phyloP scores from a whole-genome alignment of 2,888 invertebrate species.

The Rhodophaea formosa region DNA sequence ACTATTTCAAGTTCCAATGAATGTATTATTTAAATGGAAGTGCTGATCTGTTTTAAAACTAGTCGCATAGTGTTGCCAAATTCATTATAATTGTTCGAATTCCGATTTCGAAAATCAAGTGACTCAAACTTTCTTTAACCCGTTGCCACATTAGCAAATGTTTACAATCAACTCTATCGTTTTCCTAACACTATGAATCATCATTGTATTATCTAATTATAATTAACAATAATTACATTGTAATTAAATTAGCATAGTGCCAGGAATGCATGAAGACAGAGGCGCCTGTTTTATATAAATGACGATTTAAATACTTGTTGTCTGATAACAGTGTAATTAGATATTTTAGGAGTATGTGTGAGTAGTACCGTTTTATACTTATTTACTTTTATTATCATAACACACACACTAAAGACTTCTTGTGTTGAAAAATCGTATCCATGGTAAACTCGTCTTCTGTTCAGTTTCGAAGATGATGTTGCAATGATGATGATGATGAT shows the following conservation, averaged over 20 bases:
- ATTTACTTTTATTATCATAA: too few species aligned
- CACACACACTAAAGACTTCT: too few species aligned
- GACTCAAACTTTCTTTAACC: neutral
- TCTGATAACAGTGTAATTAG: neutral
- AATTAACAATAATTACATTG: conserved; percentile 26
- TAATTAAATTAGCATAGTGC: conserved; percentile 31
- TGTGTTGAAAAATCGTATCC: too few species aligned
- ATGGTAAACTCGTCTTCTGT: too few species aligned
- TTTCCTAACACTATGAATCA: neutral
- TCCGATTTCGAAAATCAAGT: neutral
- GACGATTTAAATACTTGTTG: neutral
- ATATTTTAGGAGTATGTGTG: too few species aligned
- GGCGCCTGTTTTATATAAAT: conserved; percentile 15
- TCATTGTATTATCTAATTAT: neutral
- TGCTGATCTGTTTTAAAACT: too few species aligned
- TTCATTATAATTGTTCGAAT: neutral
- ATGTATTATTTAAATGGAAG: too few species aligned
- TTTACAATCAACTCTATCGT: neutral
- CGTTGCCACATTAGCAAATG: neutral
- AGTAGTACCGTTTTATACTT: too few species aligned
- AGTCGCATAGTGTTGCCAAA: too few species aligned
- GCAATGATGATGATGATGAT: too few species aligned
- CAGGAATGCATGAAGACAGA: conserved; percentile 35
- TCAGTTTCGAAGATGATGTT: too few species aligned
- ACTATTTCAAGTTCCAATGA: too few species aligned